These are phyloP conservation scores for Rhingia campestris DNA, from an alignment of 2,888 invertebrate genomes.

Conservation along the genomic window DNA sequence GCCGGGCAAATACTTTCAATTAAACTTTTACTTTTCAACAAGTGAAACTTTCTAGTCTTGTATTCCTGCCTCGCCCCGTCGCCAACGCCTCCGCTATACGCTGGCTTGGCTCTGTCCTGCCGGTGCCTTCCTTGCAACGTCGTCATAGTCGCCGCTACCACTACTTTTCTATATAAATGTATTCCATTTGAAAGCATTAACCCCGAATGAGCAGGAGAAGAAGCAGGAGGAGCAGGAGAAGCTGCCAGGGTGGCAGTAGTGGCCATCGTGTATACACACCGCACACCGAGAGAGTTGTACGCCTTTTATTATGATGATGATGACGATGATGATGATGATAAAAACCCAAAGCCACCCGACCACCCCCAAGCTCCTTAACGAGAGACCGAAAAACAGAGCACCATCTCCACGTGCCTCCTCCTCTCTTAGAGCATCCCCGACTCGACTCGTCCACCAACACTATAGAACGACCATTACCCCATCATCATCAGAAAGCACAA, in stretches of 20 bases:
- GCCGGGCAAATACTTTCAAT: conserved; percentile 74
- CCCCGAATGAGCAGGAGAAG: conserved; percentile 65
- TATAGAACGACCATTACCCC: conserved; percentile 49
- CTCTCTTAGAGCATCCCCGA: conserved; percentile 30
- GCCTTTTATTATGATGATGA: conserved; percentile 72
- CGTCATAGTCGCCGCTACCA: conserved; percentile 47
- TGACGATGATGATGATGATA: conserved; percentile 36
- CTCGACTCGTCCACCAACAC: conserved; percentile 11
- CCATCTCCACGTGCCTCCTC: conserved; percentile 42
- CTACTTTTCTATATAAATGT: conserved; percentile 74
- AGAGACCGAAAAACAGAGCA: conserved; percentile 64
- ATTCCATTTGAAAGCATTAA: conserved; percentile 74
- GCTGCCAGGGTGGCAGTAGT: not conserved
- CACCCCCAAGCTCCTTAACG: conserved; percentile 64
- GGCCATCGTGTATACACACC: conserved; percentile 50
- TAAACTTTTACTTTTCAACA: conserved; percentile 75
- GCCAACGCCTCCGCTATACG: conserved; percentile 10
- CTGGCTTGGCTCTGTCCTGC: conserved; percentile 20
- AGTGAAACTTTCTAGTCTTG: conserved; percentile 73
- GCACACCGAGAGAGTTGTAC: conserved; percentile 64
- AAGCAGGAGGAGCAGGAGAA: conserved; percentile 8
- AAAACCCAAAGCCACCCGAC: conserved; percentile 55
- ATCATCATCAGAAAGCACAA: not conserved
- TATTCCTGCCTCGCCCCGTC: conserved; percentile 35
- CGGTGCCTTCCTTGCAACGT: conserved; percentile 49